A percentile compares a stretch with the other conserved stretches of the same genome.
phyloP scores from a whole-genome alignment of 2,888 invertebrate species.

The Luperina nickerlii region DNA sequence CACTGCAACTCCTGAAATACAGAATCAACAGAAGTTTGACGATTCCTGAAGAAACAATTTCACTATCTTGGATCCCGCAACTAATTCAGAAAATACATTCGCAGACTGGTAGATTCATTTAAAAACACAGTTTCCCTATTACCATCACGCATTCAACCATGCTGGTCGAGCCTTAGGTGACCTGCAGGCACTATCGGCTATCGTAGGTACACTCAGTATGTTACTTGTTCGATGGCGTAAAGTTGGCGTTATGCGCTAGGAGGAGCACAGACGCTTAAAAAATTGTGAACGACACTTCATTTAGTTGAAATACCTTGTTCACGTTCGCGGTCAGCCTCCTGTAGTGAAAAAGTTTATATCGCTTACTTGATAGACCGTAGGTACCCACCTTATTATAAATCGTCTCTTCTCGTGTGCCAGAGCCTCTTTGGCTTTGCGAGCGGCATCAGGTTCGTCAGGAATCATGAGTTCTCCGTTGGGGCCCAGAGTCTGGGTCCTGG shows the following conservation, averaged over 20 bases:
- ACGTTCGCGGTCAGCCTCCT: neutral
- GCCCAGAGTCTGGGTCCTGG: slow-evolving; percentile 84
- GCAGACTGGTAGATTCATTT: neutral
- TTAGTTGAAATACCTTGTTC: neutral
- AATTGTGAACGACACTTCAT: neutral
- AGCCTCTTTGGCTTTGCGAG: slow-evolving; percentile 67
- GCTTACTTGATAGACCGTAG: neutral
- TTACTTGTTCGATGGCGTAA: slow-evolving; percentile 12
- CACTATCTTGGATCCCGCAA: neutral
- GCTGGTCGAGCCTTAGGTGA: neutral
- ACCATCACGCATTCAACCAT: slow-evolving; percentile 8
- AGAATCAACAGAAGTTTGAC: neutral
- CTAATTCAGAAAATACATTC: neutral
- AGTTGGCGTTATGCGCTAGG: slow-evolving; percentile 21
- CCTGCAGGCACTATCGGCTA: neutral
- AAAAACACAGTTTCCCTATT: slow-evolving; percentile 17
- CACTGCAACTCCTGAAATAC: neutral
- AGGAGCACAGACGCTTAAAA: neutral
- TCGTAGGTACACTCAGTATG: slow-evolving; percentile 3
- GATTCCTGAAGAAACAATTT: neutral
- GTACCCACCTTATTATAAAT: slow-evolving; percentile 79
- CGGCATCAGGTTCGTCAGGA: slow-evolving; percentile 79
- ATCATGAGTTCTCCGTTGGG: slow-evolving; percentile 89
- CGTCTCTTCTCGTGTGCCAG: slow-evolving; percentile 76
- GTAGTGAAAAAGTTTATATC: neutral